Conservation (phyloP, 2,888 invertebrate genomes). For the Chelonus formosanus region DNA sequence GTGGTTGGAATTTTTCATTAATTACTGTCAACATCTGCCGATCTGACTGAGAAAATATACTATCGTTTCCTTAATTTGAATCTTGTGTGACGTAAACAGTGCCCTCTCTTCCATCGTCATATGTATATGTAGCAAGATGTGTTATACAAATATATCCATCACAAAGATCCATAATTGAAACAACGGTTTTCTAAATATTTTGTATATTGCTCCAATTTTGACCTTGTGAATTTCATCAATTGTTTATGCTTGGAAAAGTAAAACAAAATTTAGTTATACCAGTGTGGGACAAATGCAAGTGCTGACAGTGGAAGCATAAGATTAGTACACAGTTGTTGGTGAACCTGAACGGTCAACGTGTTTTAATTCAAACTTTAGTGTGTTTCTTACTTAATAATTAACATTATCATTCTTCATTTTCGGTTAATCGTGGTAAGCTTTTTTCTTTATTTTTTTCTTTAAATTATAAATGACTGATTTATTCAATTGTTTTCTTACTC, state of each 20-base stretch:
- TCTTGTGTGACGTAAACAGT: conserved; percentile 23
- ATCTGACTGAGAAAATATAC: background rate
- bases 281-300: background rate
- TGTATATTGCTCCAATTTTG: background rate
- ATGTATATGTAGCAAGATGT: no score
- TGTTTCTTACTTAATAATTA: background rate
- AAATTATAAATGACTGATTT: no score
- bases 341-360: conserved; percentile 11
- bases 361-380: background rate
- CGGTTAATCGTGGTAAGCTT: no score
- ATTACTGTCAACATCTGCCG: background rate
- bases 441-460: no score
- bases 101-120: background rate
- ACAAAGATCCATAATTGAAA: no score
- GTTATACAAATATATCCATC: no score
- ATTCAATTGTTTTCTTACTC: no score
- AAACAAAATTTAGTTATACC: background rate
- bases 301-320: conserved; percentile 3
- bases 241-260: background rate
- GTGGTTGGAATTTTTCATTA: no score
- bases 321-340: conserved; percentile 3
- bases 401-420: background rate
- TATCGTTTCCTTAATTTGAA: conserved; percentile 4
- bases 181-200: no score
- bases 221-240: background rate